These are phyloP conservation scores for Oscheius sp. DNA, from an alignment of 2,888 invertebrate species.

Conservation along the genomic window DNA sequence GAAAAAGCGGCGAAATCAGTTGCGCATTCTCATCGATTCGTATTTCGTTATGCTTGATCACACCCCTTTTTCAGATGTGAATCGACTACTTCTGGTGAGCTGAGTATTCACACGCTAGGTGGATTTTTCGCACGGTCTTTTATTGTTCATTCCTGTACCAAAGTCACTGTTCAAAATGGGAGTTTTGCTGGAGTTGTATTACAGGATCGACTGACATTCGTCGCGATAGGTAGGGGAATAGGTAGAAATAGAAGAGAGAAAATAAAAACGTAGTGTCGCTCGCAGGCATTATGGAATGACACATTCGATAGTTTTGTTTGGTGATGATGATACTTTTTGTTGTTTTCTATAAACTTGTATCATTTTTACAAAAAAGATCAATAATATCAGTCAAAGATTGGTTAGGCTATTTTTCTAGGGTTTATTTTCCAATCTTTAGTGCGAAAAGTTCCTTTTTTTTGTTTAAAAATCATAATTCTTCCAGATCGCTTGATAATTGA, in stretches of 20 bases:
- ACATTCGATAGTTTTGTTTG: slow-evolving; percentile 21
- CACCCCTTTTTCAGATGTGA: slow-evolving; percentile 48
- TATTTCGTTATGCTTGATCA: too few relatives aligned
- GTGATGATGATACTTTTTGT: too few relatives aligned
- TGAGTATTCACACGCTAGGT: slow-evolving; percentile 51
- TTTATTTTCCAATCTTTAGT: too few relatives aligned
- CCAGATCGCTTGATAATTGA: slow-evolving; percentile 38
- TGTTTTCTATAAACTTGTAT: too few relatives aligned
- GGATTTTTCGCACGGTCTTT: slow-evolving; percentile 49
- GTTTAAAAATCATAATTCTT: too few relatives aligned
- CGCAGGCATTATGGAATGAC: slow-evolving; percentile 3
- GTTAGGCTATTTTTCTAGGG: too few relatives aligned
- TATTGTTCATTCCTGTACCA: slow-evolving; percentile 53
- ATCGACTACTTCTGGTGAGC: slow-evolving; percentile 37
- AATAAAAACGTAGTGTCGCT: neutral
- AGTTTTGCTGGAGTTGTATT: slow-evolving; percentile 47
- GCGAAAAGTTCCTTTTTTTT: too few relatives aligned
- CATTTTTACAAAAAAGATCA: too few relatives aligned
- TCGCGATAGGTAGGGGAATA: slow-evolving; percentile 37
- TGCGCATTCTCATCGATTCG: too few relatives aligned
- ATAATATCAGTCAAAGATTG: too few relatives aligned
- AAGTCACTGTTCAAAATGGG: slow-evolving; percentile 53
- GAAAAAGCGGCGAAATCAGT: too few relatives aligned
- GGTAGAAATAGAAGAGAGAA: neutral
- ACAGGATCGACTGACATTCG: slow-evolving; percentile 40